These are phyloP conservation scores for Philaethria dido DNA, from an alignment of 2,888 invertebrate species.

Conservation along the genomic window DNA sequence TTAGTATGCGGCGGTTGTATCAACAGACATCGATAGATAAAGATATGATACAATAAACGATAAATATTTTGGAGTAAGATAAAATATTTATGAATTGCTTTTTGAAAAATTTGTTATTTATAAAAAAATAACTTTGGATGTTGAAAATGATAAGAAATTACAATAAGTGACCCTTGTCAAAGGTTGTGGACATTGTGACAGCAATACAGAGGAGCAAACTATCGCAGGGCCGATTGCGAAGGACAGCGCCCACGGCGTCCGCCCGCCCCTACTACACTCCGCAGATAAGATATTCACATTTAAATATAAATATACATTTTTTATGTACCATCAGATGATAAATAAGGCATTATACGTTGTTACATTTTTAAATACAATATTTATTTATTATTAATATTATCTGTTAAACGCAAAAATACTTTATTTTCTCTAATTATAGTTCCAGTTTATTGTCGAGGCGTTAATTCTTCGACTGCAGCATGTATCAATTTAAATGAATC, in stretches of 20 bases:
- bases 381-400: no score
- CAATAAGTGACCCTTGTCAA: conserved; percentile 50
- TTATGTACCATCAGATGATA: conserved; percentile 12
- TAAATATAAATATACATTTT: conserved; percentile 42
- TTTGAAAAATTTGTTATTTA: conserved; percentile 7
- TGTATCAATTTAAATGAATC: conserved; percentile 29
- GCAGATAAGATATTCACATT: conserved; percentile 64
- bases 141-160: conserved; percentile 29
- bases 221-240: conserved; percentile 70
- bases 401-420: not conserved
- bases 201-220: conserved; percentile 42
- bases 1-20: not conserved
- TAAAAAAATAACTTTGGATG: conserved; percentile 24
- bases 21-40: not conserved
- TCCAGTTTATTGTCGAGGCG: conserved; percentile 18
- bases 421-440: conserved; percentile 17
- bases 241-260: conserved; percentile 78
- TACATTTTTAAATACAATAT: not conserved
- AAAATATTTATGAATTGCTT: not conserved
- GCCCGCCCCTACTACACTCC: conserved; percentile 50
- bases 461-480: conserved; percentile 17
- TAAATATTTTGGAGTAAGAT: conserved; percentile 1
- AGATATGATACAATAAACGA: conserved; percentile 10
- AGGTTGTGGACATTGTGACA: conserved; percentile 59
- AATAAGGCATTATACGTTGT: not conserved